Evolutionary conservation across 2,888 invertebrate genomes (phyloP), one percentile per base, ranked within the genome.

Genomic region (Thysanoteuthis rhombus): DNA sequence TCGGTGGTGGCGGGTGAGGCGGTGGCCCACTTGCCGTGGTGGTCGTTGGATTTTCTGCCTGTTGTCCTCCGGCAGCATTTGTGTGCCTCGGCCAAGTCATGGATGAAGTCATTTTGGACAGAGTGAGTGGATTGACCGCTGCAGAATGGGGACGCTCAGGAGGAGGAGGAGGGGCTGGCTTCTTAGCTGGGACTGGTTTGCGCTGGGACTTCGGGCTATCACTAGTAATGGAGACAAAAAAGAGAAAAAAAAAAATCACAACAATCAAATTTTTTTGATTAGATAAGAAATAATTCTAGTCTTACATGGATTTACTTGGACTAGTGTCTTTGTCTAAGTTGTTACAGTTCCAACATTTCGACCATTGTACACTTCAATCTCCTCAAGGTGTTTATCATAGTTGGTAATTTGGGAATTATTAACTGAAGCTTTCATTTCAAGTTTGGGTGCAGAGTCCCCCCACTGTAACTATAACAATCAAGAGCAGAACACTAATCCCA

Each of bases 151-250:
- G 95, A 52, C 95, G 94, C 39, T 96, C 96, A 22, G 96, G 96
- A 12, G 96, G 96, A 47, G 96, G 96, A 39, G 95, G 95, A 16
- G 96, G 96, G 28, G 96, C 96, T 47, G 96, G 96, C 93, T 96
- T 96, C 93, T 95, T 94, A 39, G 95, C 94, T 25, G 92, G 93
- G 40, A 95, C 94, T 32, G 92, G 93, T 58, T 95, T 94, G 75
- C 95, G 94, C 92, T 94, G 95, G 25, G 95, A 90, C 92, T 95
- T 95, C 52, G 95, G 95, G 75, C n/a, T 75, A 75, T 75, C 75
- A 75, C 75, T 75, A n/a, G n/a, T 36, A 75, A 75, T 0, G 36
- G 36, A 75, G 3, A 75, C 10, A n/a, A 10, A 75, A 75, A 75
- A 75, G n/a, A 58, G 32, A 28, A n/a, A 58, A 6, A 58, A 58